A percentile compares a stretch with the other conserved stretches of the same genome.
Conservation (phyloP, 2,888 invertebrate genomes). For the Nephrotoma guestfalica region DNA sequence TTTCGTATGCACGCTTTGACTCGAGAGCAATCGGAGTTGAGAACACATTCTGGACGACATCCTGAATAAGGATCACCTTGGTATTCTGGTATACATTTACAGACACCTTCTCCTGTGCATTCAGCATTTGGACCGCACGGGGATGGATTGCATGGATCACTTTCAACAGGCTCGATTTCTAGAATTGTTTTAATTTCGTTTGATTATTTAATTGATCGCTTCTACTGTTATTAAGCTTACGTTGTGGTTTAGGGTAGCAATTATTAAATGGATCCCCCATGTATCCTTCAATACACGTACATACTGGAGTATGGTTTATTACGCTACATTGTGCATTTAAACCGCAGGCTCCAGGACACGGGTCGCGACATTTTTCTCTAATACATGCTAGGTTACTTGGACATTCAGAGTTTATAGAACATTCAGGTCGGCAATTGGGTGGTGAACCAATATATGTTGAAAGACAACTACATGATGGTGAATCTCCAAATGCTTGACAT, state of each 20-base stretch:
- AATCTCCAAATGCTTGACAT: conserved; percentile 42
- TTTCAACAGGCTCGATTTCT: conserved; percentile 20
- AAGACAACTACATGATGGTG: conserved; percentile 50
- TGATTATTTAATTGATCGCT: neutral
- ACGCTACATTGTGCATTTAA: conserved; percentile 46
- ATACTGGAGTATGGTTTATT: conserved; percentile 58
- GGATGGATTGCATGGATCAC: conserved; percentile 42
- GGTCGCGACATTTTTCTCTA: conserved; percentile 58
- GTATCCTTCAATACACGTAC: conserved; percentile 53
- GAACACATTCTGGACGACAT: conserved; percentile 66
- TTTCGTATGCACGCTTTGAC: conserved; percentile 53
- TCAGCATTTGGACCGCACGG: conserved; percentile 57
- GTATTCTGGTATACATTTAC: conserved; percentile 53
- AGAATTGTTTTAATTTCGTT: neutral
- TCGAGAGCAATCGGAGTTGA: conserved; percentile 56
- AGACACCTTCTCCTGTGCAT: conserved; percentile 44
- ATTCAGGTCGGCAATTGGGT: conserved; percentile 54
- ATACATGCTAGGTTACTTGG: conserved; percentile 60
- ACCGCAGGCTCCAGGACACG: conserved; percentile 69
- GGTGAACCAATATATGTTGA: conserved; percentile 53
- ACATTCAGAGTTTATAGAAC: conserved; percentile 60
- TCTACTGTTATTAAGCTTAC: conserved; percentile 18
- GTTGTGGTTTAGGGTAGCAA: conserved; percentile 37
- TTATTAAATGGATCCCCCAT: conserved; percentile 57
- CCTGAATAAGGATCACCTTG: conserved; percentile 60